A percentile compares a stretch with the other conserved stretches of the same genome.
Evolutionary conservation across 2,797 vertebrate species (phyloP).

Genomic region (Leontocebus nigricollis): DNA sequence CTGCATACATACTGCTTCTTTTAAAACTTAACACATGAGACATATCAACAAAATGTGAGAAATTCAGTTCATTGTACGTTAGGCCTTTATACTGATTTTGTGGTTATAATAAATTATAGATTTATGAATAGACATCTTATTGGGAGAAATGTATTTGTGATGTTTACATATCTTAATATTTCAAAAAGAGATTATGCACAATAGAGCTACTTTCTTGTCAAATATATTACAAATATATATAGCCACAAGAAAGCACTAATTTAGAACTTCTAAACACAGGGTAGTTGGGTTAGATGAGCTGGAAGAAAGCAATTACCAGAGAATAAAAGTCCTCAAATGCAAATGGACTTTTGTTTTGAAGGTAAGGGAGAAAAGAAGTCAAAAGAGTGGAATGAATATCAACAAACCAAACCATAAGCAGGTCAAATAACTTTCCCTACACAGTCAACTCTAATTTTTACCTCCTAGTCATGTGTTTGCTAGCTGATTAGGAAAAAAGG

Average conservation of each 20-base stretch:
- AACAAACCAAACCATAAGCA: neutral
- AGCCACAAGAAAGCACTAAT: neutral
- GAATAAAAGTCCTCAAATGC: neutral
- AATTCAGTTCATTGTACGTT: neutral
- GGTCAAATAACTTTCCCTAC: neutral
- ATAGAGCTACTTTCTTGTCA: conserved; percentile 5
- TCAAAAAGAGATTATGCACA: conserved; percentile 2
- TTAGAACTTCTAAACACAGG: neutral
- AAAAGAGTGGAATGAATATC: neutral
- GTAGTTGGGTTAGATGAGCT: neutral
- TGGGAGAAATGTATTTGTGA: neutral
- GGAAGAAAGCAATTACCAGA: neutral
- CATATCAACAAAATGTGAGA: neutral
- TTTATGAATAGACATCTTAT: neutral
- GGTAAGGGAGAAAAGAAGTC: neutral
- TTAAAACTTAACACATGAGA: neutral
- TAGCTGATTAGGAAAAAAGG: neutral
- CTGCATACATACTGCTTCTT: neutral
- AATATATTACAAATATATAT: neutral
- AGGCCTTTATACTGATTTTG: neutral
- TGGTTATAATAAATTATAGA: neutral
- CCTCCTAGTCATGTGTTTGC: neutral
- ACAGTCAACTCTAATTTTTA: neutral
- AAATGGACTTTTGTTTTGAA: neutral
- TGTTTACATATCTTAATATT: neutral